A percentile compares a stretch with the other conserved stretches of the same genome.
Conservation (phyloP, 2,888 invertebrate species). For the Drosophila formosana region DNA sequence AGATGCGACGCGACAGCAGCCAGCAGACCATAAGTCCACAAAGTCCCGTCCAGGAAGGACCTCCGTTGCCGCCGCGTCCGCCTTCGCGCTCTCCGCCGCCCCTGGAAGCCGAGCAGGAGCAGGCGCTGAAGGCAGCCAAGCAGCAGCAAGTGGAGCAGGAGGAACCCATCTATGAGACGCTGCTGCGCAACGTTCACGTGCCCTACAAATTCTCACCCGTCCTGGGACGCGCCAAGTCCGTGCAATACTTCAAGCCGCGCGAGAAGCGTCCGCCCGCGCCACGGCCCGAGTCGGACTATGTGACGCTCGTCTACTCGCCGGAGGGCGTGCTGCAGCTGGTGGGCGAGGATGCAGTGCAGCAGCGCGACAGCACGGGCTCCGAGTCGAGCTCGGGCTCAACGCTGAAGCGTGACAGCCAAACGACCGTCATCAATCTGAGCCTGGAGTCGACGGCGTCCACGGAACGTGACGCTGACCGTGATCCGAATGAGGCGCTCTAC, state of each 20-base stretch:
- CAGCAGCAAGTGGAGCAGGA: conserved; percentile 20
- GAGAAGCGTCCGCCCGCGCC: conserved; percentile 69
- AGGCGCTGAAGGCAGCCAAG: background rate
- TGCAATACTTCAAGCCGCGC: conserved; percentile 75
- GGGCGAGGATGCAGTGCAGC: conserved; percentile 72
- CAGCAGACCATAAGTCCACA: conserved; percentile 47
- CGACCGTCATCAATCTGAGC: conserved; percentile 68
- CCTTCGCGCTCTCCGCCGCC: conserved; percentile 84
- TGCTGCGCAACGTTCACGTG: conserved; percentile 85
- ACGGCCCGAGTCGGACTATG: conserved; percentile 85
- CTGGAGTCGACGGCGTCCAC: conserved; percentile 42
- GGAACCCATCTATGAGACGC: conserved; percentile 84
- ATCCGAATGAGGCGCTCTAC: conserved; percentile 55
- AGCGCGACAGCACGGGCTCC: conserved; percentile 67
- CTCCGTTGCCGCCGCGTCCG: conserved; percentile 81
- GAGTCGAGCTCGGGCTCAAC: conserved; percentile 69
- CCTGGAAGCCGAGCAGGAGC: conserved; percentile 75
- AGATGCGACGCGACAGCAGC: conserved; percentile 85
- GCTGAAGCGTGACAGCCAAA: conserved; percentile 76
- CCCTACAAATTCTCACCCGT: conserved; percentile 85
- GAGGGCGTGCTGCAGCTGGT: conserved; percentile 82
- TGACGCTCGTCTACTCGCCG: conserved; percentile 83
- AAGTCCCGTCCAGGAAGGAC: conserved; percentile 58
- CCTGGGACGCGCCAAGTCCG: conserved; percentile 82
- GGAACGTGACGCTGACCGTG: conserved; percentile 28